These are phyloP conservation scores for Emmelina monodactyla DNA, from an alignment of 2,888 invertebrate genomes.

Conservation along the genomic window DNA sequence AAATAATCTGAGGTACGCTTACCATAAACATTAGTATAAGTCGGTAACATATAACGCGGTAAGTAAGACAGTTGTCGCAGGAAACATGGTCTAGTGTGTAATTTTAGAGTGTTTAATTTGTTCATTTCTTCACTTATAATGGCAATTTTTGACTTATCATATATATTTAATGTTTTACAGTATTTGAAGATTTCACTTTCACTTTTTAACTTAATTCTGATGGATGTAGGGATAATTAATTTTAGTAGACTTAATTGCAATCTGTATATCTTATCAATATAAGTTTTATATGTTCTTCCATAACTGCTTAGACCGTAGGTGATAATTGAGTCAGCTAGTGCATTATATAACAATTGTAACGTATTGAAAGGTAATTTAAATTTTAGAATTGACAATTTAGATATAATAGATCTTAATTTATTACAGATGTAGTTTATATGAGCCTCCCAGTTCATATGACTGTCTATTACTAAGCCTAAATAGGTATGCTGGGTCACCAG, in stretches of 20 bases:
- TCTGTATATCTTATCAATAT: background rate
- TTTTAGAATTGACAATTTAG: slow-evolving; percentile 1
- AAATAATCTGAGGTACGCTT: too few species aligned
- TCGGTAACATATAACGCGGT: too few species aligned
- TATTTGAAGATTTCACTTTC: background rate
- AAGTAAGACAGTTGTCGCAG: too few species aligned
- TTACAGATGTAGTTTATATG: slow-evolving; percentile 6
- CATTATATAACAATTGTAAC: background rate
- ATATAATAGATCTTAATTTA: slow-evolving; percentile 4
- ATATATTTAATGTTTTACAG: background rate
- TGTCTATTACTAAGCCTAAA: slow-evolving; percentile 5
- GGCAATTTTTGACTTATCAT: background rate
- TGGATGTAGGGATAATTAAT: background rate
- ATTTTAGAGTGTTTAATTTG: too few species aligned
- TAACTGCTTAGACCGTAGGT: slow-evolving; percentile 2
- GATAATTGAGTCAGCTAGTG: slow-evolving; percentile 3
- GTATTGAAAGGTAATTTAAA: slow-evolving; percentile 1
- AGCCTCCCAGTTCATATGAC: slow-evolving; percentile 3
- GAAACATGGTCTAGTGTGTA: too few species aligned
- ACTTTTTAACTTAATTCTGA: background rate
- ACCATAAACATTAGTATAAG: too few species aligned
- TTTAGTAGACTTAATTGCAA: slow-evolving; percentile 3
- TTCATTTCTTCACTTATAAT: too few species aligned
- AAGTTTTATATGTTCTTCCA: slow-evolving; percentile 2
- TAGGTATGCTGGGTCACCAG: slow-evolving; percentile 2